Evolutionary conservation across 1,140 invertebrate genomes (phyloP).

Genomic region (Trichonephila clavipes): DNA sequence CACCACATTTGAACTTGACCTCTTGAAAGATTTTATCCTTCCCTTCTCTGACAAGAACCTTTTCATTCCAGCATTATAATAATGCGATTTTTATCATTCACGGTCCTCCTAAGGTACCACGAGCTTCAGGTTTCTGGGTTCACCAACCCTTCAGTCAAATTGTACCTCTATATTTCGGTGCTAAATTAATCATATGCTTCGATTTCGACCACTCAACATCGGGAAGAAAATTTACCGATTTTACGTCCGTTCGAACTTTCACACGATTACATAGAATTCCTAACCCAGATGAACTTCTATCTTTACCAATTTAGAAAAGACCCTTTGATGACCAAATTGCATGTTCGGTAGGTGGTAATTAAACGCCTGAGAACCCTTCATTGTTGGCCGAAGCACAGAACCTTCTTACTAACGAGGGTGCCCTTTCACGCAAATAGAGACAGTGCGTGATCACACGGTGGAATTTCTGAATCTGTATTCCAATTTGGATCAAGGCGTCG

Average conservation of each 20-base stretch:
- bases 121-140: no score
- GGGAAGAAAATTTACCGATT: no score
- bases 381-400: neutral
- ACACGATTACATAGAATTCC: neutral
- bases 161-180: neutral
- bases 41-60: no score
- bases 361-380: neutral
- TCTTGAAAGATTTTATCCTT: no score
- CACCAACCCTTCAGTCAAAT: no score
- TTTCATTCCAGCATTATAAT: no score
- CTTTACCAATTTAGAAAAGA: neutral
- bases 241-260: neutral
- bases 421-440: conserved; percentile 44
- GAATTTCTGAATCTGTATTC: conserved; percentile 40
- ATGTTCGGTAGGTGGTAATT: conserved; percentile 18
- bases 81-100: no score
- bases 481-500: conserved; percentile 62
- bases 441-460: conserved; percentile 13
- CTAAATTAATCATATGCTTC: neutral
- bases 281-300: neutral
- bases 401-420: neutral
- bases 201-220: neutral
- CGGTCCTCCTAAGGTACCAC: no score
- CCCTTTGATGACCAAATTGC: neutral
- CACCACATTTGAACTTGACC: no score